Evolutionary conservation across 37 sponge, comb jelly and placozoan genomes (phyloP), one percentile per base, ranked within the genome.

Genomic region (Tethya wilhelma): DNA sequence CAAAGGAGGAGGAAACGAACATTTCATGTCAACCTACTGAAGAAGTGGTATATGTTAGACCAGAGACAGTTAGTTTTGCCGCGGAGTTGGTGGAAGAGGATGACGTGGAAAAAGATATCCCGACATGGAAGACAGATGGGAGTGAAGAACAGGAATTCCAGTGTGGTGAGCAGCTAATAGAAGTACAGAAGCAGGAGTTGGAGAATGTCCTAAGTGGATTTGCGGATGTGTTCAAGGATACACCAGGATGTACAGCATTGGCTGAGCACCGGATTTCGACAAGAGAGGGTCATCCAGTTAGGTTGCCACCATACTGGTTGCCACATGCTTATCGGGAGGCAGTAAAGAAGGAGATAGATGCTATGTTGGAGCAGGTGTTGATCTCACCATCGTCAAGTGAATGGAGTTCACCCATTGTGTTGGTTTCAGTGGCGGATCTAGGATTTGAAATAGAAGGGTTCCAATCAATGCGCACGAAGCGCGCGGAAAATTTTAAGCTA

Each of bases 391-490:
- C 80, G 2, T 38, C 36, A 7, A 79, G 87, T 40, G 56, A 42
- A 42, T 90, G 91, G 91, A 82, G 74, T 11, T 70, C 83, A 9
- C 91, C 82, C 8, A 65, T 90, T 0, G 80, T 84, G 0, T 0
- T n/a, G n/a, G n/a, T n/a, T n/a, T n/a, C n/a, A n/a, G n/a, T n/a
- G n/a, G n/a, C n/a, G n/a, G n/a, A n/a, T n/a, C n/a, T n/a, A n/a
- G n/a, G n/a, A n/a, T n/a, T n/a, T n/a, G n/a, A n/a, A n/a, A n/a
- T n/a, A n/a, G n/a, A n/a, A n/a, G n/a, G n/a, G n/a, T n/a, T n/a
- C n/a, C n/a, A n/a, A n/a, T n/a, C n/a, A n/a, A n/a, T n/a, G n/a
- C n/a, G n/a, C n/a, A n/a, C n/a, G n/a, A n/a, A n/a, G n/a, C n/a
- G n/a, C n/a, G n/a, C n/a, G n/a, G n/a, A n/a, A n/a, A n/a, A n/a